Evolutionary conservation across 2,113 vertebrate species (phyloP), one percentile per base, ranked within the genome.

Genomic region (Desmodus rotundus): DNA sequence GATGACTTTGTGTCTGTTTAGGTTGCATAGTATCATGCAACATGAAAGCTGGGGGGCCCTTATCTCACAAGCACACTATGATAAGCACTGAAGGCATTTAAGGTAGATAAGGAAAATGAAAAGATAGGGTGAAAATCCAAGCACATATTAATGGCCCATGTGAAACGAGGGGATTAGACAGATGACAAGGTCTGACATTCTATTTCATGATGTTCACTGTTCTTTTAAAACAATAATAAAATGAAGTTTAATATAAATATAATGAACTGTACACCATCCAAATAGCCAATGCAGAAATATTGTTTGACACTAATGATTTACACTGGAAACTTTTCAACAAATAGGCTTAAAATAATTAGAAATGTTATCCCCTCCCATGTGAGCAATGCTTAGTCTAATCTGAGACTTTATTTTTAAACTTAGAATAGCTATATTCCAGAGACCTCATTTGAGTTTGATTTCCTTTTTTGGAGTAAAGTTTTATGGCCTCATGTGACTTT

Each of bases 381-480:
- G 96, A 95, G 85, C 95, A 92, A 89, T 82, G 41, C 89, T 6
- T 81, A 90, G 94, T 67, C 68, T 98, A 97, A 73, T 47, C 92
- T 87, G 91, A 90, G 95, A 81, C 95, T 94, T 97, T 94, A 97
- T 94, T 96, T 95, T 98, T 96, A 98, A 97, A 94, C 28, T 91
- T 97, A 93, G 97, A 98, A 98, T n/a, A 97, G 61, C 70, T 89
- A 4, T 80, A 67, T 94, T 95, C 72, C 93, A 91, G 96, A 93
- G 70, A 89, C 63, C 81, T 96, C 87, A 89, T 96, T 89, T 96
- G 31, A 91, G 94, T 89, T 56, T 94, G 91, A 76, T 95, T 97
- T 97, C 92, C 68, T 3, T 91, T 95, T 95, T 97, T 96, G 4
- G 33, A 97, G 97, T 97, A 96, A 97, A 92, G 38, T 96, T 98